These are phyloP conservation scores for Macropus fuliginosus DNA, from an alignment of 2,797 vertebrate species.

Conservation along the genomic window DNA sequence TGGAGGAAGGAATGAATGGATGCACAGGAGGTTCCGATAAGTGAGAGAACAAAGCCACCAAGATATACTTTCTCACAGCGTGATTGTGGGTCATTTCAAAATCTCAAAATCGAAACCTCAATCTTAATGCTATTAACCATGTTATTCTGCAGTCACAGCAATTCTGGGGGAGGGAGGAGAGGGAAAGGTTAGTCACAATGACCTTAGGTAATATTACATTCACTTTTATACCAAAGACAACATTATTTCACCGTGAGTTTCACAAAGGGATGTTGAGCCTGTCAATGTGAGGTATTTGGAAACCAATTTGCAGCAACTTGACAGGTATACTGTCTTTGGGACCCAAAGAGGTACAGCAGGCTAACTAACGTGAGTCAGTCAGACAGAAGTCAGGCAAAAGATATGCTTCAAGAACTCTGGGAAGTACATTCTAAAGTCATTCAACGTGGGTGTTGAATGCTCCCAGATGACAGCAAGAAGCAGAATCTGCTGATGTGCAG, in stretches of 20 bases:
- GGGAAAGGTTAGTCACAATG: constrained; percentile 78
- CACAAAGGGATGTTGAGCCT: constrained; percentile 75
- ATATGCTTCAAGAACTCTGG: constrained; percentile 11
- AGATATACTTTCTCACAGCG: constrained; percentile 24
- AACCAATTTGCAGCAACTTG: constrained; percentile 79
- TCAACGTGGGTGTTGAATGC: background rate
- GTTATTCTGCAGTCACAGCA: constrained; percentile 77
- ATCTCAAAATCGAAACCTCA: constrained; percentile 56
- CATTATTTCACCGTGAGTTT: constrained; percentile 80
- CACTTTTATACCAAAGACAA: constrained; percentile 74
- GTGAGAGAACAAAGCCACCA: constrained; percentile 54
- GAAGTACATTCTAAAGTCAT: background rate
- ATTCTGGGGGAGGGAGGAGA: background rate
- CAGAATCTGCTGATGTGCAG: background rate
- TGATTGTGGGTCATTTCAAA: constrained; percentile 66
- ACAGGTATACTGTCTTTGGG: constrained; percentile 64
- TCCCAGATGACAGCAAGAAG: constrained; percentile 23
- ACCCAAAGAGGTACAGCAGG: background rate
- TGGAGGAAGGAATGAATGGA: constrained; percentile 52
- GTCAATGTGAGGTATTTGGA: constrained; percentile 78
- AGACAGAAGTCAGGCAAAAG: background rate
- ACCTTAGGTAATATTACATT: constrained; percentile 78
- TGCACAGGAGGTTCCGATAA: constrained; percentile 48
- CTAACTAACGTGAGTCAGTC: accelerated
- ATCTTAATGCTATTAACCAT: constrained; percentile 68